Evolutionary conservation across 2,888 invertebrate species (phyloP), one percentile per base, ranked within the genome.

Genomic region (Microchrysa polita): DNA sequence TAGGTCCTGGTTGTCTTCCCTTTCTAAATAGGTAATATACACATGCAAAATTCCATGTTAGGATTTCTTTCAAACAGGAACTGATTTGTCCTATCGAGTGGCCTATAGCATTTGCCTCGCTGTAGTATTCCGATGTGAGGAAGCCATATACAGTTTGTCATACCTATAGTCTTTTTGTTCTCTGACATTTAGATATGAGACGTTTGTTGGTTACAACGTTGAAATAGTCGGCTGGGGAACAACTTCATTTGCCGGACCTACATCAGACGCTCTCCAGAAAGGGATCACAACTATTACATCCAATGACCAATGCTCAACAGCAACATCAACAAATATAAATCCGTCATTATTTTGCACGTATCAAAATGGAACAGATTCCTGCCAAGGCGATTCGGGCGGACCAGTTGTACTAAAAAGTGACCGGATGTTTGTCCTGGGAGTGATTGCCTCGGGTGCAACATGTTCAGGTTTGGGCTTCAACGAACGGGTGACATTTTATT

Each of bases 1-100:
- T 91, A 5, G 89, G 89, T 0, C 90, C 90, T 0, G 87, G 85
- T 42, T 91, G 91, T 78, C 81, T 91, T 61, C 91, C 91, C 0
- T 79, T 72, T 44, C 44, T 65, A 42, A 72, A 74, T 52, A n/a
- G n/a, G n/a, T n/a, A n/a, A n/a, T n/a, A n/a, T n/a, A n/a, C n/a
- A n/a, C n/a, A n/a, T n/a, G n/a, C n/a, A n/a, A n/a, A n/a, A n/a
- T n/a, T n/a, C n/a, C n/a, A n/a, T n/a, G n/a, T n/a, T n/a, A n/a
- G n/a, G n/a, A n/a, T n/a, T n/a, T n/a, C n/a, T n/a, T n/a, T n/a
- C n/a, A n/a, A n/a, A n/a, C n/a, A n/a, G n/a, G n/a, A n/a, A n/a
- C n/a, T n/a, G n/a, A n/a, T n/a, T n/a, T n/a, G n/a, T n/a, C n/a
- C n/a, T n/a, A n/a, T n/a, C n/a, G n/a, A n/a, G n/a, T n/a, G n/a